Base-by-base conservation (phyloP, 2,888 invertebrate genomes). In the Opisthograptis luteolata region DNA sequence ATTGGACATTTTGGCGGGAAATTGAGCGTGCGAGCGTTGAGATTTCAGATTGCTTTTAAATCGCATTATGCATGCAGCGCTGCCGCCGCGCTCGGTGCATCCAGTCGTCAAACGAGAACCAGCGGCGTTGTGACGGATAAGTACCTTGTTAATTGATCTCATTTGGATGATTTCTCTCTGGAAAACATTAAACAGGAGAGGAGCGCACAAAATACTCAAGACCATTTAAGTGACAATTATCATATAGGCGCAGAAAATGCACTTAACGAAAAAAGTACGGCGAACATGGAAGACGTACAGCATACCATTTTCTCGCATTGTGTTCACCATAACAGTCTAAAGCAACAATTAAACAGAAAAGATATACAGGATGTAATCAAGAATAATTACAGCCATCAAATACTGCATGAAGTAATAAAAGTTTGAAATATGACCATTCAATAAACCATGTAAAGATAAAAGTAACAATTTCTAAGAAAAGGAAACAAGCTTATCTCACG, bases 41-140 rank as follows among this genome's bases (percentile, higher is more conserved):
- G 84, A 88, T 88, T 86, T 87, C 80, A 84, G 84, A 88, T 88
- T 86, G 87, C 80, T 84, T 86, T 86, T 85, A 86, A 87, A 88
- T 87, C 79, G 70, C 69, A 73, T 87, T 87, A 84, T 64, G 40
- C 37, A 70, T 75, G 79, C 62, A 49, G 42, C 30, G 35, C n/a
- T 62, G 60, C 72, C 30, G 35, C n/a, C 63, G 60, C 72, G 74
- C 75, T 68, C 62, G 66, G 57, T 70, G 72, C 73, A 69, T 60
- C 64, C 59, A 61, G 56, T 58, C 63, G 55, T 61, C 61, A 62
- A 65, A 62, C 59, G 51, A 62, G 58, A 53, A 46, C 58, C 53
- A 49, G 44, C 46, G 40, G 44, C 43, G 44, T 57, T 54, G 54
- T 56, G 55, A 58, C 49, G 62, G 41, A 14, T 28, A 22, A 53